A percentile compares a stretch with the other conserved stretches of the same genome.
These are phyloP conservation scores for Punctoribates punctum DNA, from an alignment of 2,888 invertebrate species.

Conservation along the genomic window DNA sequence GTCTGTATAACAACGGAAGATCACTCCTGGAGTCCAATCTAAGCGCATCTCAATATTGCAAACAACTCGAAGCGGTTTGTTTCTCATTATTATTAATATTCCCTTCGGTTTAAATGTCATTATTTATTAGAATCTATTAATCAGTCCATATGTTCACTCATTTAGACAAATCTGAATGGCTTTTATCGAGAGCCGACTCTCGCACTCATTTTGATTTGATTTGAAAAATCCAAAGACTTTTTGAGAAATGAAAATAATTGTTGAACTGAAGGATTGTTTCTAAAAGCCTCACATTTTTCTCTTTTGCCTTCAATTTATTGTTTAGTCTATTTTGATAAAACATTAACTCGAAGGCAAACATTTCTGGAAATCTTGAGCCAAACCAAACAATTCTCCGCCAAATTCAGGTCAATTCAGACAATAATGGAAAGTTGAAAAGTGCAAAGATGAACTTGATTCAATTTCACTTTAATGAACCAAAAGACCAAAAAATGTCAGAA, in stretches of 20 bases:
- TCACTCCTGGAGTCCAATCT: constrained; percentile 85
- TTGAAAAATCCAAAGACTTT: not conserved
- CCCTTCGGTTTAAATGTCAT: not conserved
- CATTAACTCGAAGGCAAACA: not conserved
- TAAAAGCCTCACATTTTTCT: not conserved
- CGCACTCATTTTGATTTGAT: too few relatives aligned
- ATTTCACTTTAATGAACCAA: too few relatives aligned
- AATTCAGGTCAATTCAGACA: not conserved
- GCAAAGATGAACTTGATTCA: too few relatives aligned
- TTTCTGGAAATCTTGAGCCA: not conserved
- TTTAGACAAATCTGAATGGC: not conserved
- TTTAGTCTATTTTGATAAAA: not conserved
- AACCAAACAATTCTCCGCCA: not conserved
- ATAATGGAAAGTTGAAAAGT: not conserved
- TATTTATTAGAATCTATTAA: not conserved
- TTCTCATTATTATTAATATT: not conserved
- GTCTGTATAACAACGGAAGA: constrained; percentile 85
- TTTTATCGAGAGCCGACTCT: not conserved
- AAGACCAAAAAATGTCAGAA: too few relatives aligned
- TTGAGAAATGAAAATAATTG: not conserved
- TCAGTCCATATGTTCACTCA: not conserved
- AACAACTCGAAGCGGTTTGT: constrained; percentile 85
- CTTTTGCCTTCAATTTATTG: not conserved
- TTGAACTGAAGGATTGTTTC: not conserved
- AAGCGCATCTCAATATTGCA: constrained; percentile 79